A percentile compares a stretch with the other conserved stretches of the same genome.
These are phyloP conservation scores for Vulpes lagopus DNA, from an alignment of 2,113 vertebrate genomes.

Conservation along the genomic window DNA sequence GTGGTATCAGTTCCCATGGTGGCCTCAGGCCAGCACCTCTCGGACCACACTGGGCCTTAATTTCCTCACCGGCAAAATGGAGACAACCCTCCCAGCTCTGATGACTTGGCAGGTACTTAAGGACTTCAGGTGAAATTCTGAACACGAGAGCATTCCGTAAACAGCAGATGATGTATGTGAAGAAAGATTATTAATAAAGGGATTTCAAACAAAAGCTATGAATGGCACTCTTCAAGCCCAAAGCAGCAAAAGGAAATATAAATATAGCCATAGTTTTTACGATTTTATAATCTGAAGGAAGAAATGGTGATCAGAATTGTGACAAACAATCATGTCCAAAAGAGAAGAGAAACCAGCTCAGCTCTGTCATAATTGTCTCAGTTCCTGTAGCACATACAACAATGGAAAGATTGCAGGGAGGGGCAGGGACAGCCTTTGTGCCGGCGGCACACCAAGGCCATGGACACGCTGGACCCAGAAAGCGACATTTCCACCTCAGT, in stretches of 20 bases:
- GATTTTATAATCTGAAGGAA: conserved; percentile 37
- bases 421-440: neutral
- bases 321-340: conserved; percentile 73
- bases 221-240: neutral
- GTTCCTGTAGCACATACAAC: conserved; percentile 67
- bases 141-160: neutral
- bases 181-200: neutral
- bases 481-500: neutral
- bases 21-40: neutral
- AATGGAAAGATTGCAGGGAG: conserved; percentile 66
- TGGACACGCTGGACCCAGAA: neutral
- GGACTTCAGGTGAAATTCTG: neutral
- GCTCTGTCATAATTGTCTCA: conserved; percentile 68
- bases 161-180: neutral
- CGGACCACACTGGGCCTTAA: neutral
- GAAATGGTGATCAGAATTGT: conserved; percentile 47
- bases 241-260: conserved; percentile 53
- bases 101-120: neutral
- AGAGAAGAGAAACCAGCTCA: conserved; percentile 80
- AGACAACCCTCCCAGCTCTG: neutral
- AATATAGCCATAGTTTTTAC: conserved; percentile 33
- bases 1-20: neutral
- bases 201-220: conserved; percentile 55
- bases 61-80: neutral
- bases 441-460: neutral